phyloP scores from a whole-genome alignment of 2,113 vertebrate species.

The Toxotes jaculatrix region DNA sequence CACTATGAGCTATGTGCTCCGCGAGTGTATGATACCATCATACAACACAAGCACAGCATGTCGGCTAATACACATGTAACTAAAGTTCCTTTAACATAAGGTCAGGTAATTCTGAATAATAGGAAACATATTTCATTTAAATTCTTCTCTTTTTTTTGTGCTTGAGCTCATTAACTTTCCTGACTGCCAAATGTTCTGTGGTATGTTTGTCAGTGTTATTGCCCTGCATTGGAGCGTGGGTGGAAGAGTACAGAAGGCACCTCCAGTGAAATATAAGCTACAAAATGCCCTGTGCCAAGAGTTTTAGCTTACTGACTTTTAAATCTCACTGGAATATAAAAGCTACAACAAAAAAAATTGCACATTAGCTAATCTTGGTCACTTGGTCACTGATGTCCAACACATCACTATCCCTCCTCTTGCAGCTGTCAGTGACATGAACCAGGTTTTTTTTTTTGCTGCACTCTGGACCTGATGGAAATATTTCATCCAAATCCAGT shows the following conservation, averaged over 20 bases:
- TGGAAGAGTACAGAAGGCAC: background rate
- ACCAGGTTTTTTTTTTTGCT: background rate
- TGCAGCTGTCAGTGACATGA: background rate
- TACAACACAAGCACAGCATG: background rate
- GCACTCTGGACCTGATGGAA: conserved; percentile 3
- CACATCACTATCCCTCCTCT: background rate
- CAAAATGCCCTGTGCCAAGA: background rate
- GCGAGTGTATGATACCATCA: too few species aligned
- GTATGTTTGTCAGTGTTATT: conserved; percentile 3
- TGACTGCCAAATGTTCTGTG: background rate
- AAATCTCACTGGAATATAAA: background rate
- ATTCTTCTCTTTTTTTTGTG: background rate
- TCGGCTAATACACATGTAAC: background rate
- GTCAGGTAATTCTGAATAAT: background rate
- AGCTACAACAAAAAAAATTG: conserved; percentile 14
- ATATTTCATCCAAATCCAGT: conserved; percentile 1
- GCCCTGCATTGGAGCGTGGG: conserved; percentile 4
- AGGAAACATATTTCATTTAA: background rate
- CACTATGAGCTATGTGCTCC: background rate
- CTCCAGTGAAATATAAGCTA: background rate
- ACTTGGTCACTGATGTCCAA: background rate
- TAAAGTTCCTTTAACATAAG: background rate
- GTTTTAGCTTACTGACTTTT: background rate
- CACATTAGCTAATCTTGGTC: conserved; percentile 16
- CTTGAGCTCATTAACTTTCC: background rate